Evolutionary conservation across 2,888 invertebrate species (phyloP).

Genomic region (Mythimna vitellina): DNA sequence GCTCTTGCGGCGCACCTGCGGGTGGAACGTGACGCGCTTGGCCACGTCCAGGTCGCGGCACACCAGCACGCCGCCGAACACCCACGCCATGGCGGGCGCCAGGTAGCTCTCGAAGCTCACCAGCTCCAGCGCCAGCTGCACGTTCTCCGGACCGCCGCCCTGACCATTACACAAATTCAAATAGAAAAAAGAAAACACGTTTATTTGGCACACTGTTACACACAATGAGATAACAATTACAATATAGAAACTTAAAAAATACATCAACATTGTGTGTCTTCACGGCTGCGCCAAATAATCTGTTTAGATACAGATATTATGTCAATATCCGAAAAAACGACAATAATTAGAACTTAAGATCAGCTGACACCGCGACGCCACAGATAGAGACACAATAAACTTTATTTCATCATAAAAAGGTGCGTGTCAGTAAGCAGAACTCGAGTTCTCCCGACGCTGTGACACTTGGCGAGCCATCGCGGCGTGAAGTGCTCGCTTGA

Average conservation of each 20-base stretch:
- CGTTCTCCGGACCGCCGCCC: conserved; percentile 94
- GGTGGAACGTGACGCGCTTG: conserved; percentile 95
- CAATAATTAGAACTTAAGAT: background rate
- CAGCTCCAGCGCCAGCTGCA: conserved; percentile 94
- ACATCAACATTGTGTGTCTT: too few relatives aligned
- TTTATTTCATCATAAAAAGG: too few relatives aligned
- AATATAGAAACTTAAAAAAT: too few relatives aligned
- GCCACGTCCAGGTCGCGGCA: conserved; percentile 96
- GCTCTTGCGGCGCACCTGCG: conserved; percentile 91
- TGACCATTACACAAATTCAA: conserved; percentile 35
- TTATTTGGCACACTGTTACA: too few relatives aligned
- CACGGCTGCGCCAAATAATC: too few relatives aligned
- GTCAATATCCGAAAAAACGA: background rate
- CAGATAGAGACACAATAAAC: background rate
- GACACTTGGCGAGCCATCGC: background rate
- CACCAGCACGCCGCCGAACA: conserved; percentile 96
- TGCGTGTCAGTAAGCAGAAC: background rate
- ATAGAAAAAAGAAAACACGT: too few relatives aligned
- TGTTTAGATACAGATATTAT: background rate
- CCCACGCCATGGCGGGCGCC: conserved; percentile 95
- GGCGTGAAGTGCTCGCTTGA: background rate
- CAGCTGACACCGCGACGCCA: background rate
- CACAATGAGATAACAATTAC: too few relatives aligned
- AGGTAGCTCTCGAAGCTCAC: conserved; percentile 93
- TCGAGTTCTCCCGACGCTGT: background rate